A percentile compares a stretch with the other conserved stretches of the same genome.
Conservation (phyloP, 2,888 invertebrate species). For the Branchipolynoe longqiensis region DNA sequence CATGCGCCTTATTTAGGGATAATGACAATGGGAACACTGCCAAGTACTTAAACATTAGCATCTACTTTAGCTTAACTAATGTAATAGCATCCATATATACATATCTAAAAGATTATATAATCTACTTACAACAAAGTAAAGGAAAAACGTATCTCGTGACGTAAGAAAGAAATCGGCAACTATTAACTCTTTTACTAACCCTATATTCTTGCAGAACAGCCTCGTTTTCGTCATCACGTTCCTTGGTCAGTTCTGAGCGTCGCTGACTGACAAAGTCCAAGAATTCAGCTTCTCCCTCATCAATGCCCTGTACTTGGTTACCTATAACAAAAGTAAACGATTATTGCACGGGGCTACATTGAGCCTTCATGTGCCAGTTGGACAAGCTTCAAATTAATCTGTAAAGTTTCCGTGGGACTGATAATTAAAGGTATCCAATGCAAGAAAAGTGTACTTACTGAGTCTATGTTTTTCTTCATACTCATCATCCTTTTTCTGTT, state of each 20-base stretch:
- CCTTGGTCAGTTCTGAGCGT: conserved; percentile 88
- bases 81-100: background rate
- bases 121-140: background rate
- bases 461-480: conserved; percentile 97
- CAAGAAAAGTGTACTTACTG: conserved; percentile 86
- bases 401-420: conserved; percentile 31
- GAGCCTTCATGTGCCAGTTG: too few species aligned
- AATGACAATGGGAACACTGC: background rate
- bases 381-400: background rate
- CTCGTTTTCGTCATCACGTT: conserved; percentile 91
- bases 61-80: background rate
- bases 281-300: conserved; percentile 96
- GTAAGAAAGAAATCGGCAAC: background rate
- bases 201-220: conserved; percentile 90
- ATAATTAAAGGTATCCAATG: conserved; percentile 51
- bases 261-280: conserved; percentile 89
- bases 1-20: too few species aligned
- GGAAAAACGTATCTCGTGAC: background rate
- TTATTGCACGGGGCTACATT: too few species aligned
- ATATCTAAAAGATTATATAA: background rate
- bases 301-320: conserved; percentile 88
- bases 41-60: background rate
- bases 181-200: conserved; percentile 67
- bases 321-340: conserved; percentile 82
- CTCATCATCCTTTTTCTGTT: conserved; percentile 94